Conservation (phyloP, 2,888 invertebrate species). For the Lasioglossum villosulum region DNA sequence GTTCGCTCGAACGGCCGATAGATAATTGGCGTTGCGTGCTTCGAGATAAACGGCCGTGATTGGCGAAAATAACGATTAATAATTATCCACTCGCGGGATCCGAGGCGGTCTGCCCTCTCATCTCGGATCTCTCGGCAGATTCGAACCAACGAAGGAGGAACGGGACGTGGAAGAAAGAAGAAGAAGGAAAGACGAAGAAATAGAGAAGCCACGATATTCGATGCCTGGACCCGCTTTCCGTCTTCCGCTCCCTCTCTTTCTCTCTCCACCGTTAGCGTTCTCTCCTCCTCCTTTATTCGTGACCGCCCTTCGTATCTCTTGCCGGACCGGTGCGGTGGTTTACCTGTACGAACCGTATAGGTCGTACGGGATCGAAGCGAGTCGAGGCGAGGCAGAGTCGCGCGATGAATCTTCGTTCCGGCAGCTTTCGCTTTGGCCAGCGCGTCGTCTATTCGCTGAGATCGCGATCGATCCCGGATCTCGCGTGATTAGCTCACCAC, state of each 20-base stretch:
- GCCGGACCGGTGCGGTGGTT: slow-evolving; percentile 13
- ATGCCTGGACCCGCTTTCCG: slow-evolving; percentile 53
- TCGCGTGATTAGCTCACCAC: neutral
- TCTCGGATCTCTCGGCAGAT: slow-evolving; percentile 69
- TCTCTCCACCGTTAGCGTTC: neutral
- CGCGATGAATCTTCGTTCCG: slow-evolving; percentile 10
- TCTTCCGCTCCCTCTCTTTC: slow-evolving; percentile 34
- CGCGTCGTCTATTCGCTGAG: neutral
- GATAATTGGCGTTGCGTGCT: slow-evolving; percentile 83
- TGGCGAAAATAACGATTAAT: slow-evolving; percentile 84
- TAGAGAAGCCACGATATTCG: slow-evolving; percentile 57
- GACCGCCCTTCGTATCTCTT: slow-evolving; percentile 25
- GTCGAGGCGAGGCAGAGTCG: neutral
- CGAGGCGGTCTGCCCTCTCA: slow-evolving; percentile 79
- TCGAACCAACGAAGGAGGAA: slow-evolving; percentile 44
- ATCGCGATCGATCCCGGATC: slow-evolving; percentile 9
- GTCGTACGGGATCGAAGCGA: neutral
- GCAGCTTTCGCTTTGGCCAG: neutral
- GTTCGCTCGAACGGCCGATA: slow-evolving; percentile 75
- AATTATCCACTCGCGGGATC: slow-evolving; percentile 82
- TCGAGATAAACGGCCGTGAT: slow-evolving; percentile 83
- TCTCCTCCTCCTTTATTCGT: neutral
- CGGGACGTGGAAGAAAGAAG: neutral
- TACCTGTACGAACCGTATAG: slow-evolving; percentile 9
- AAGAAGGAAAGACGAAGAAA: slow-evolving; percentile 26